These are phyloP conservation scores for Halcyon smyrnensis DNA, from an alignment of 2,797 vertebrate species.

Conservation along the genomic window DNA sequence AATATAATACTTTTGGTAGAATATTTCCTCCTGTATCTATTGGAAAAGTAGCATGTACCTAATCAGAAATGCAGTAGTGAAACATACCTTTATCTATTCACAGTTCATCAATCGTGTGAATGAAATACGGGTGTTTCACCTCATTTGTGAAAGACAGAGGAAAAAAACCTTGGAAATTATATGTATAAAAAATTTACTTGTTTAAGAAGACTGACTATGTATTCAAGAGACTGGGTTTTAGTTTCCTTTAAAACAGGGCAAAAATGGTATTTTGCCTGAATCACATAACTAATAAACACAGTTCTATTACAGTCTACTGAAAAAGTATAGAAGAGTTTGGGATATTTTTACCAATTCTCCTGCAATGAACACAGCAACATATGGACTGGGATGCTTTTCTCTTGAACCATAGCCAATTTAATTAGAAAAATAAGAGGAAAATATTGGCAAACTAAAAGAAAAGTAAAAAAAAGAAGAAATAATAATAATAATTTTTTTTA, in stretches of 20 bases:
- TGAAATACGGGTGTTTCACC: not conserved
- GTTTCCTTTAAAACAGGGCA: not conserved
- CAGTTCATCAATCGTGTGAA: not conserved
- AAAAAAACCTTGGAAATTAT: not conserved
- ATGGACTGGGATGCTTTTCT: conserved; percentile 1
- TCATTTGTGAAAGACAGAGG: not conserved
- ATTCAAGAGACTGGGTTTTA: not conserved
- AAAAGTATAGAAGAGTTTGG: not conserved
- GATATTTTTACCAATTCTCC: not conserved
- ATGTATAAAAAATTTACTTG: not conserved
- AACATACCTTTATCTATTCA: not conserved
- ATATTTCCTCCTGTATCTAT: not conserved
- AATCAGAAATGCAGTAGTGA: not conserved
- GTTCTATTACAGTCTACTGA: not conserved
- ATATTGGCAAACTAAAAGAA: not conserved
- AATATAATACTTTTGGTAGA: not conserved
- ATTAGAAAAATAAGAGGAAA: not conserved
- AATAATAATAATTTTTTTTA: too few species aligned
- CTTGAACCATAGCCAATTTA: conserved; percentile 7
- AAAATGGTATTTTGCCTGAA: not conserved
- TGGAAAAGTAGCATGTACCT: not conserved
- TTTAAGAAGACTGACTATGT: not conserved
- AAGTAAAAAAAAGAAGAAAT: not conserved
- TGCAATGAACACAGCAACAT: not conserved
- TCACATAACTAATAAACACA: not conserved